Conservation (phyloP, 1,140 invertebrate species). For the Pogonomyrmex californicus region DNA sequence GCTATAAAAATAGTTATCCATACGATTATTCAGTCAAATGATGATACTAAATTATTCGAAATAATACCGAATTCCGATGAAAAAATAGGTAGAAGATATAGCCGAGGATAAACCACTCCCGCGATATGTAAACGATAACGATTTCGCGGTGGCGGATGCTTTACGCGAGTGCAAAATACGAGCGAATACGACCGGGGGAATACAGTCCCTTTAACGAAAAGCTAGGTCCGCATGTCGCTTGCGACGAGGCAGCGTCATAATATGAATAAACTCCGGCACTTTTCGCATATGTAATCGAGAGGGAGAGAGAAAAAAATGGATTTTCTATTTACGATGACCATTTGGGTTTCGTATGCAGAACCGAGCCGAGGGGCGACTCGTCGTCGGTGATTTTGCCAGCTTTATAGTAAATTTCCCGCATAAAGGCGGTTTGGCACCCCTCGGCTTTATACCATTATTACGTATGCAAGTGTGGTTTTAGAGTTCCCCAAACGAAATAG, state of each 20-base stretch:
- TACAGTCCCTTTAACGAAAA: conserved; percentile 65
- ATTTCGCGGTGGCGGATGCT: conserved; percentile 37
- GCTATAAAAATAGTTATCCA: background rate
- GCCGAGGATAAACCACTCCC: conserved; percentile 32
- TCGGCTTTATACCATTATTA: conserved; percentile 85
- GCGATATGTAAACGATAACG: conserved; percentile 57
- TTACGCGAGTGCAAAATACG: conserved; percentile 58
- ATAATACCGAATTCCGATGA: conserved; percentile 13
- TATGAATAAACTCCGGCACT: conserved; percentile 81
- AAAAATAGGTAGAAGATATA: conserved; percentile 16
- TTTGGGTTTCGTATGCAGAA: conserved; percentile 82
- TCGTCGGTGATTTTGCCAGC: conserved; percentile 82
- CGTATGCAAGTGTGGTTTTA: conserved; percentile 83
- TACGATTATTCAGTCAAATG: conserved; percentile 27
- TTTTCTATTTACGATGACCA: conserved; percentile 86
- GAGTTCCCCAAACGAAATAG: conserved; percentile 72
- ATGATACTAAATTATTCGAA: conserved; percentile 36
- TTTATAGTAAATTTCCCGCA: conserved; percentile 83
- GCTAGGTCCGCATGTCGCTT: conserved; percentile 51
- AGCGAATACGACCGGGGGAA: conserved; percentile 37
- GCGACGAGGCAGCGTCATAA: conserved; percentile 74
- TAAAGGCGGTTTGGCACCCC: conserved; percentile 82
- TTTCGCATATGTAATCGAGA: conserved; percentile 70
- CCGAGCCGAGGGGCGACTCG: conserved; percentile 61
- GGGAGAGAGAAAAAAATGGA: conserved; percentile 79